phyloP scores from a whole-genome alignment of 1,140 invertebrate genomes.

The Scaptomyza hsui region DNA sequence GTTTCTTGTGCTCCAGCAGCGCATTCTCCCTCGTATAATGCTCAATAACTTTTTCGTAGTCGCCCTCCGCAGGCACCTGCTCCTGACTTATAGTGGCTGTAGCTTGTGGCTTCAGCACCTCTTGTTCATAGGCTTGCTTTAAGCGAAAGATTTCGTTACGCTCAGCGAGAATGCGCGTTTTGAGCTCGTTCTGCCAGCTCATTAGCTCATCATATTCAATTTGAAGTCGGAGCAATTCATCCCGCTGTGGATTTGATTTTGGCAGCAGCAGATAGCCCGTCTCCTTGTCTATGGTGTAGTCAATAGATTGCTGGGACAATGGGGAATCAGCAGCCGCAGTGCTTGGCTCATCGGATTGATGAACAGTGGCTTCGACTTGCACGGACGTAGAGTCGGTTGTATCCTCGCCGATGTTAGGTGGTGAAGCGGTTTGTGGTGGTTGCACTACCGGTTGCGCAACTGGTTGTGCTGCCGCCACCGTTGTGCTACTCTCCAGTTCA shows the following conservation, averaged over 20 bases:
- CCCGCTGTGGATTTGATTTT: slow-evolving; percentile 84
- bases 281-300: slow-evolving; percentile 50
- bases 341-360: slow-evolving; percentile 36
- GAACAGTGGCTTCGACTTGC: neutral
- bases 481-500: slow-evolving; percentile 60
- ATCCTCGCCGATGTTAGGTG: slow-evolving; percentile 38
- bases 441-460: slow-evolving; percentile 10
- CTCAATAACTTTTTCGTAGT: slow-evolving; percentile 84
- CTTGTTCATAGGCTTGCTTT: slow-evolving; percentile 83
- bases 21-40: slow-evolving; percentile 87
- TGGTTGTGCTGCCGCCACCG: slow-evolving; percentile 24
- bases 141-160: slow-evolving; percentile 88
- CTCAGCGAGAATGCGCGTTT: slow-evolving; percentile 88
- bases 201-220: slow-evolving; percentile 88
- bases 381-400: slow-evolving; percentile 49
- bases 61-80: slow-evolving; percentile 82
- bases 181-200: slow-evolving; percentile 87
- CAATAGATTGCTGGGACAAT: slow-evolving; percentile 16
- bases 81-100: slow-evolving; percentile 48
- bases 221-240: slow-evolving; percentile 86
- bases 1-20: slow-evolving; percentile 88
- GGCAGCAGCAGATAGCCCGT: slow-evolving; percentile 70
- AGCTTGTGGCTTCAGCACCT: slow-evolving; percentile 71
- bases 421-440: slow-evolving; percentile 2
- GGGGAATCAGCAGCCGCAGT: slow-evolving; percentile 1